A percentile compares a stretch with the other conserved stretches of the same genome.
Evolutionary conservation across 2,797 vertebrate species (phyloP).

Genomic region (Sphenodon punctatus): DNA sequence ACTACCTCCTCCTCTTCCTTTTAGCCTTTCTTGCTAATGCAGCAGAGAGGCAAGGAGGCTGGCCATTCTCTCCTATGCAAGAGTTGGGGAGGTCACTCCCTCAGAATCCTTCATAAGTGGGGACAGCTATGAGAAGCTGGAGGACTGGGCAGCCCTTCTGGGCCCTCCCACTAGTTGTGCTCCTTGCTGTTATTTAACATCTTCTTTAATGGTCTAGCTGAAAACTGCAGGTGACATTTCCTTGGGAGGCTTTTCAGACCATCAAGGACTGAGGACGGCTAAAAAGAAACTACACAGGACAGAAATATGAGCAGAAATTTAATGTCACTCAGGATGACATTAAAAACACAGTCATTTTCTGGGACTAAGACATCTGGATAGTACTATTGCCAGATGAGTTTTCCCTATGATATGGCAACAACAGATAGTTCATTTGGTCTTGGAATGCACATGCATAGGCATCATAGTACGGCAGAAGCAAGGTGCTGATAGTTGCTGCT

Average conservation of each 20-base stretch:
- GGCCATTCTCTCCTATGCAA: too few species aligned
- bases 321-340: too few species aligned
- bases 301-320: neutral
- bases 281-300: neutral
- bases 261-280: neutral
- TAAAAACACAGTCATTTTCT: neutral
- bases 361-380: neutral
- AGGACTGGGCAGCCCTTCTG: too few species aligned
- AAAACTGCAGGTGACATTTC: neutral
- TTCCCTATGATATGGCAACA: neutral
- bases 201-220: neutral
- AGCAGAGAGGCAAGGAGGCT: too few species aligned
- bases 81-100: too few species aligned
- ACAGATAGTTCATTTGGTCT: neutral
- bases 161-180: too few species aligned
- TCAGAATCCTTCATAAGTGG: too few species aligned
- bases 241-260: neutral
- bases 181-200: neutral
- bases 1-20: too few species aligned
- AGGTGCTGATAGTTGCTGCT: fast-evolving
- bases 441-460: neutral
- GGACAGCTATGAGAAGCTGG: too few species aligned
- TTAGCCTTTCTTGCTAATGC: too few species aligned
- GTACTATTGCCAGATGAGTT: neutral
- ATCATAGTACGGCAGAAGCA: fast-evolving